A percentile compares a stretch with the other conserved stretches of the same genome.
Conservation (phyloP, 2,888 invertebrate species). For the Caenorhabditis sp. region DNA sequence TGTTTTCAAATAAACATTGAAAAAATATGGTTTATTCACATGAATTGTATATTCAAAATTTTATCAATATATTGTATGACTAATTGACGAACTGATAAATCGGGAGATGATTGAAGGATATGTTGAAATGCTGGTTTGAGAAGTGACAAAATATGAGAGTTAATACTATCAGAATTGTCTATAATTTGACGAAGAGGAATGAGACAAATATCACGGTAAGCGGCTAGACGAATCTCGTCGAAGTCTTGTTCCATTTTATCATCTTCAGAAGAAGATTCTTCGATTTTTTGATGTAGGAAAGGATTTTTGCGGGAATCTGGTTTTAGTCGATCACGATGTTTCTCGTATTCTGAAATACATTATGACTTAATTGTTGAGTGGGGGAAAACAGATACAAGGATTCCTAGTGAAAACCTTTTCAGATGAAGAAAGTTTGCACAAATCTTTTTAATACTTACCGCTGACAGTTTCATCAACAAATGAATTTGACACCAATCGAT, state of each 20-base stretch:
- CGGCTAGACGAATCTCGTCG: conserved; percentile 40
- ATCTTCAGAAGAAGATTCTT: no score
- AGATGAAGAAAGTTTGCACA: neutral
- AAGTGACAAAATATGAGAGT: neutral
- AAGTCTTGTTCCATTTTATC: conserved; percentile 15
- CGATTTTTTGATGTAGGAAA: conserved; percentile 9
- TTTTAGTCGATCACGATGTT: conserved; percentile 40
- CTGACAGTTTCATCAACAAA: conserved; percentile 24
- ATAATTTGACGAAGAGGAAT: conserved; percentile 4
- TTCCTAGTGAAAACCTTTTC: no score
- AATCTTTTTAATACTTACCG: conserved; percentile 9
- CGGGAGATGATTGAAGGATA: conserved; percentile 43
- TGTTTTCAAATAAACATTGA: no score
- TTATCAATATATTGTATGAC: conserved; percentile 31
- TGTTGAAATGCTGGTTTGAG: conserved; percentile 37
- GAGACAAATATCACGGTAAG: conserved; percentile 43
- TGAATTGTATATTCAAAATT: no score
- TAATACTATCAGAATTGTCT: no score
- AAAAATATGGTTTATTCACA: no score
- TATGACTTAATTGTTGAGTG: no score
- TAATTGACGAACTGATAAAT: conserved; percentile 44
- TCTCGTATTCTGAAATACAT: conserved; percentile 38
- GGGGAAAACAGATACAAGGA: no score
- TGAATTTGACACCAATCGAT: conserved; percentile 25
- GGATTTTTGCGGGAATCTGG: conserved; percentile 30